Percentiles rank a stretch among this genome's conserved stretches.
Evolutionary conservation across 2,797 vertebrate species (phyloP).

Genomic region (Anolis apletophallus): DNA sequence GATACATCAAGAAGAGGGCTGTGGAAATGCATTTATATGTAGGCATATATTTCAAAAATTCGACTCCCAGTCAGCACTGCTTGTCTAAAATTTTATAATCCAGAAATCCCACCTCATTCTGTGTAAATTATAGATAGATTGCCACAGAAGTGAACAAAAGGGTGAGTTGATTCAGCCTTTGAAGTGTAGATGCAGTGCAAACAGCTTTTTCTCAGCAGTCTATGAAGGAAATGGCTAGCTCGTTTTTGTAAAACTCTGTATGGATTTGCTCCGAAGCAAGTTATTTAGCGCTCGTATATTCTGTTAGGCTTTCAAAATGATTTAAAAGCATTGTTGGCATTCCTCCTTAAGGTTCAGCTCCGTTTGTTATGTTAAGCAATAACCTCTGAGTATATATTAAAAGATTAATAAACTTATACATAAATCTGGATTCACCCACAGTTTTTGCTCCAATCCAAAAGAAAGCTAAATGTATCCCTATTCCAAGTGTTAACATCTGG

Average conservation of each 20-base stretch:
- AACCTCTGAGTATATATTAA: constrained; percentile 53
- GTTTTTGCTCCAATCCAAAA: constrained; percentile 36
- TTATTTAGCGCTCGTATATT: constrained; percentile 37
- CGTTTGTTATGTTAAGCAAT: constrained; percentile 55
- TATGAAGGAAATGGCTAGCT: constrained; percentile 15
- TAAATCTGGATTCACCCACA: constrained; percentile 47
- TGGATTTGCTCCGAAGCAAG: constrained; percentile 22
- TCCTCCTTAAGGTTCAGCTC: constrained; percentile 50
- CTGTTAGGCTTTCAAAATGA: constrained; percentile 43
- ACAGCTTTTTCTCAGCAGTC: background rate
- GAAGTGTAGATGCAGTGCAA: background rate
- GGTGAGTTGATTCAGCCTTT: background rate
- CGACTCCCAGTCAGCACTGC: background rate
- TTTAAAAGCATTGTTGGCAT: constrained; percentile 52
- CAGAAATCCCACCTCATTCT: background rate
- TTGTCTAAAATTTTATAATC: background rate
- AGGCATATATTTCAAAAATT: background rate
- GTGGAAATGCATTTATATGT: background rate
- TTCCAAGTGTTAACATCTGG: constrained; percentile 65
- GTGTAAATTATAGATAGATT: background rate
- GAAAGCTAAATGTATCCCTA: constrained; percentile 56
- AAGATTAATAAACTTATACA: constrained; percentile 53
- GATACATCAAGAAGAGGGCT: no score
- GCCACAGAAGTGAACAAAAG: background rate
- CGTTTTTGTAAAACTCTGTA: constrained; percentile 13